These are phyloP conservation scores for Zaprionus gabonicus DNA, from an alignment of 1,140 invertebrate species.

Conservation along the genomic window DNA sequence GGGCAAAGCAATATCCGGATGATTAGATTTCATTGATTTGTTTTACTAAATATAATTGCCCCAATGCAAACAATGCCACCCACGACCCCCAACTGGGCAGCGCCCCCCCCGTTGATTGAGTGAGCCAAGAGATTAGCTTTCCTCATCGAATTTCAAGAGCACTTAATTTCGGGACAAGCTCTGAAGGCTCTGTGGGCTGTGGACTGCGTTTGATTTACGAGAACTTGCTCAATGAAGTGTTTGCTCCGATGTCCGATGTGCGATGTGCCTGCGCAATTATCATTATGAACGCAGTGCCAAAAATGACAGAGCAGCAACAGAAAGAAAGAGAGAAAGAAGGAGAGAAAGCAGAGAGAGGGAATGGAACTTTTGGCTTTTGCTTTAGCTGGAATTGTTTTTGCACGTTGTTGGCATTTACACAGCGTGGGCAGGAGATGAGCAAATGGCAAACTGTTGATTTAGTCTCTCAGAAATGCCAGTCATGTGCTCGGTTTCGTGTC, in stretches of 20 bases:
- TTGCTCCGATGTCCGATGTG: slow-evolving; percentile 8
- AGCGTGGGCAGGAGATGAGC: slow-evolving; percentile 28
- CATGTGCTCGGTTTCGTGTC: slow-evolving; percentile 48
- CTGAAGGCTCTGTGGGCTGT: background rate
- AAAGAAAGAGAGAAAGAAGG: background rate
- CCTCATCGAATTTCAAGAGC: slow-evolving; percentile 72
- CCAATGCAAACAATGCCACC: slow-evolving; percentile 47
- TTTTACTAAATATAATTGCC: slow-evolving; percentile 66
- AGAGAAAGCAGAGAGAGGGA: background rate
- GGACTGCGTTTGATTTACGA: slow-evolving; percentile 63
- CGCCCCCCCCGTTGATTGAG: slow-evolving; percentile 37
- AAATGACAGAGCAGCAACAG: slow-evolving; percentile 9
- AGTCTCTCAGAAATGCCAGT: slow-evolving; percentile 52
- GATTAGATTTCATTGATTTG: slow-evolving; percentile 74
- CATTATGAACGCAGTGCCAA: slow-evolving; percentile 40
- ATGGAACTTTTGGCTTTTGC: slow-evolving; percentile 37
- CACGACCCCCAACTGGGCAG: background rate
- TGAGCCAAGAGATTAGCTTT: slow-evolving; percentile 61
- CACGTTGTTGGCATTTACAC: slow-evolving; percentile 49
- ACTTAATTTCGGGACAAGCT: slow-evolving; percentile 51
- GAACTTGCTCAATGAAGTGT: slow-evolving; percentile 61
- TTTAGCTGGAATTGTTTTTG: slow-evolving; percentile 18
- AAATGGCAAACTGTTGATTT: slow-evolving; percentile 78
- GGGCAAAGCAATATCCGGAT: slow-evolving; percentile 36
- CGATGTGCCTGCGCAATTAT: slow-evolving; percentile 64